Percentiles rank a stretch among this genome's conserved stretches.
phyloP scores from a whole-genome alignment of 1,140 invertebrate species.

The Glossosoma conforme region DNA sequence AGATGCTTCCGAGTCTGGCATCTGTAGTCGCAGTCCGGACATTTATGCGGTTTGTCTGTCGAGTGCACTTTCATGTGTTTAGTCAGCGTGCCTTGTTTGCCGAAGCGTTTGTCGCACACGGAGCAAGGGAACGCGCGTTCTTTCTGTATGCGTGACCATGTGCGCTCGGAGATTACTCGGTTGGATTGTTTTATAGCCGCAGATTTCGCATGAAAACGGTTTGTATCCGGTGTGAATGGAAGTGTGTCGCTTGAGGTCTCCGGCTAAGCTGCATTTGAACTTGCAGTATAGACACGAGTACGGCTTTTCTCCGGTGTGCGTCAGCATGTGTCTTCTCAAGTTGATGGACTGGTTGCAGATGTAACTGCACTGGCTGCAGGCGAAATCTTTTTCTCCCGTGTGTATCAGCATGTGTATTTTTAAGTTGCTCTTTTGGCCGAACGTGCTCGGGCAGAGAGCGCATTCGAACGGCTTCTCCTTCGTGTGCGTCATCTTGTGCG shows the following conservation, averaged over 20 bases:
- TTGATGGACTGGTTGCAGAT: constrained; percentile 4
- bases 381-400: constrained; percentile 9
- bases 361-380: constrained; percentile 11
- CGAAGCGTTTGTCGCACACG: too few relatives aligned
- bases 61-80: too few relatives aligned
- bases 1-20: background rate
- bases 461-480: constrained; percentile 8
- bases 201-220: background rate
- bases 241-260: constrained; percentile 8
- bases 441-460: constrained; percentile 1
- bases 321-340: constrained; percentile 7
- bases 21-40: background rate
- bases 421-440: background rate
- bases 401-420: constrained; percentile 11
- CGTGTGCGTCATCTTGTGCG: constrained; percentile 1
- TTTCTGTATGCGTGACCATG: too few relatives aligned
- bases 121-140: too few relatives aligned
- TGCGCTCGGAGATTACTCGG: too few relatives aligned
- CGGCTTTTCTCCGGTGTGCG: constrained; percentile 12
- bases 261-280: constrained; percentile 1
- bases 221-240: constrained; percentile 14
- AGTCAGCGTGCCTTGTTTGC: too few relatives aligned
- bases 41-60: background rate
- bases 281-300: constrained; percentile 9
- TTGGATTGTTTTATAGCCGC: too few relatives aligned